These are phyloP conservation scores for Oryzias sinensis DNA, from an alignment of 2,797 vertebrate species.

Conservation along the genomic window DNA sequence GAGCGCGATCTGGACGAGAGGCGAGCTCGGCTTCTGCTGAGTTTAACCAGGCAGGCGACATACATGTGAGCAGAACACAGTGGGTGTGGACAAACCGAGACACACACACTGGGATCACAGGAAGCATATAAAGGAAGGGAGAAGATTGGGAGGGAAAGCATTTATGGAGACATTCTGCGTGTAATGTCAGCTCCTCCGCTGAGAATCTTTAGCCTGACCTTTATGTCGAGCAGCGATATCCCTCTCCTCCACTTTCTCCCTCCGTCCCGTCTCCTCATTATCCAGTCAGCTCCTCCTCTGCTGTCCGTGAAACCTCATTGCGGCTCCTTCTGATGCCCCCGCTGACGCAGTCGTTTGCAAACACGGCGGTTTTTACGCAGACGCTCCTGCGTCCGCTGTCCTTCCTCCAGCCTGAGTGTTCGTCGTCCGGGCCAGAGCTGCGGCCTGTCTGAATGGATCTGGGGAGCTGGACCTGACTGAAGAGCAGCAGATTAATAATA, in stretches of 20 bases:
- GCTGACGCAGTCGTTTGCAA: conserved; percentile 29
- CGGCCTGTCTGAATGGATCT: conserved; percentile 64
- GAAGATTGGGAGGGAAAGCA: conserved; percentile 36
- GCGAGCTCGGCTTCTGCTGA: background rate
- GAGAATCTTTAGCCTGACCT: conserved; percentile 77
- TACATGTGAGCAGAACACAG: conserved; percentile 47
- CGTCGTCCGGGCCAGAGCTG: conserved; percentile 32
- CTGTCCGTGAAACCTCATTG: conserved; percentile 43
- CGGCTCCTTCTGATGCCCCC: conserved; percentile 37
- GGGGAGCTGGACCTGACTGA: conserved; percentile 67
- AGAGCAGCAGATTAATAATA: conserved; percentile 72
- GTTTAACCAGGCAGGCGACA: conserved; percentile 43
- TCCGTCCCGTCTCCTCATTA: conserved; percentile 42
- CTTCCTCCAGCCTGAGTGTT: conserved; percentile 27
- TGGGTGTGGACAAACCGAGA: conserved; percentile 46
- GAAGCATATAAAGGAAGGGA: conserved; percentile 42
- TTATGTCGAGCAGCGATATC: conserved; percentile 59
- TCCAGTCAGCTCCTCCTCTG: conserved; percentile 53
- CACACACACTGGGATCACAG: conserved; percentile 42
- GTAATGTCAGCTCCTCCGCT: conserved; percentile 74
- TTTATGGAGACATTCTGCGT: conserved; percentile 70
- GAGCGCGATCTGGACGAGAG: conserved; percentile 43
- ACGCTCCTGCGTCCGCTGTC: conserved; percentile 13
- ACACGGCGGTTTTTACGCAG: conserved; percentile 10
- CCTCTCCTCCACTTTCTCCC: conserved; percentile 26